Base-by-base conservation (phyloP, 2,888 invertebrate species). In the Autographa gamma region DNA sequence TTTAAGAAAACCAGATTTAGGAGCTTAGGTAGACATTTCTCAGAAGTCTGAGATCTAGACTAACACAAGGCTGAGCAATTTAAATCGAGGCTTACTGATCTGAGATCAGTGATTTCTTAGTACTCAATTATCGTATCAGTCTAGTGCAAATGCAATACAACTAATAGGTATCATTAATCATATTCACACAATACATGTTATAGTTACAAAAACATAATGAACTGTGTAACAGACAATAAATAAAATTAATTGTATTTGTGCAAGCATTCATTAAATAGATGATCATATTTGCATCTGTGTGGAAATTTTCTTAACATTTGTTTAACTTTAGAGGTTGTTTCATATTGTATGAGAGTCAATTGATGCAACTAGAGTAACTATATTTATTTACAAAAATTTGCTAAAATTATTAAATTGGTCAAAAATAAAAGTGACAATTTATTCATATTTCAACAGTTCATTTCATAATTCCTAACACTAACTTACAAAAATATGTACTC, bases 21-120 rank as follows among this genome's bases (percentile, higher is more conserved):
- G 64, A 59, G 71, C 76, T 78, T 82, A 85, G 81, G 82, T 85
- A 84, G 85, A 72, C 52, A 61, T 59, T 88, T 88, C 89, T 85
- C 19, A 77, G 88, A 88, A 88, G 74, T 75, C 71, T 79, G 60
- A 73, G 74, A 67, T 81, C 85, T 86, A 87, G 86, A 84, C 52
- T 67, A 76, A 74, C 72, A 56, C 78, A 80, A 83, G 85, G 83
- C 75, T 78, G 25, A 19, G 61, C 59, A 72, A 73, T 73, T 83
- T 70, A 63, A 73, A 56, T 65, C 72, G 75, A 77, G 76, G 77
- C 71, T 71, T 71, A 19, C 18, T 52, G 48, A 34, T 73, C 65
- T 61, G 14, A n/a, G 62, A 16, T 63, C 60, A 54, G 52, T 25
- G 61, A 58, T 34, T 80, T 77, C 81, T 65, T 25, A 43, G 72